These are phyloP conservation scores for Triplophysa yarkandensis DNA, from an alignment of 2,797 vertebrate species.

Conservation along the genomic window DNA sequence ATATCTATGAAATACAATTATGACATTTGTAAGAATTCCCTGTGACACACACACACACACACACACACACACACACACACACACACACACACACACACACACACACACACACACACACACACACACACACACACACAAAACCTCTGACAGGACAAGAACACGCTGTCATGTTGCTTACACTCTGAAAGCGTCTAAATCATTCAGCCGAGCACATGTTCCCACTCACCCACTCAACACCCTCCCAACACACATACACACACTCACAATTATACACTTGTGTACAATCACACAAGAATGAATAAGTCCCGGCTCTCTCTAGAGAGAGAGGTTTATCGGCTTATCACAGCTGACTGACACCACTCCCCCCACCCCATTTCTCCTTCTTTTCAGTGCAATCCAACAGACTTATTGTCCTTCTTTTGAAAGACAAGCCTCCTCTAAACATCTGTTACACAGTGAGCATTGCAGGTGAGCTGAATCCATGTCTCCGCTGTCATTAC, in stretches of 20 bases:
- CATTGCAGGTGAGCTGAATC: slow-evolving; percentile 18
- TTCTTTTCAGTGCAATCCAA: slow-evolving; percentile 7
- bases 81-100: not conserved
- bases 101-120: not conserved
- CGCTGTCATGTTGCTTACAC: slow-evolving; percentile 13
- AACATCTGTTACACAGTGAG: slow-evolving; percentile 20
- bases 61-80: not conserved
- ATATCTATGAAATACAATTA: not conserved
- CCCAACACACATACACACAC: not conserved
- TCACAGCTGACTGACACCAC: slow-evolving; percentile 32
- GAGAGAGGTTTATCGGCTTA: slow-evolving; percentile 35
- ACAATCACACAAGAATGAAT: slow-evolving; percentile 28
- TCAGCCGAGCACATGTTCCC: slow-evolving; percentile 38
- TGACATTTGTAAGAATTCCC: not conserved
- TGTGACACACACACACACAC: not conserved
- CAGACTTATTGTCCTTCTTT: slow-evolving; percentile 24
- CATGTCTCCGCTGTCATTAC: not conserved
- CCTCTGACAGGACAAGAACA: slow-evolving; percentile 21
- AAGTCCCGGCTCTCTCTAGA: slow-evolving; percentile 25
- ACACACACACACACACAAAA: not conserved
- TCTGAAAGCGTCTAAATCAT: slow-evolving; percentile 32
- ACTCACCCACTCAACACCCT: slow-evolving; percentile 29
- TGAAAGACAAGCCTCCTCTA: slow-evolving; percentile 27
- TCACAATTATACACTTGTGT: slow-evolving; percentile 12
- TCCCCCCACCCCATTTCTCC: not conserved